phyloP scores from a whole-genome alignment of 2,888 invertebrate genomes.

The Lepidochitona cinerea region DNA sequence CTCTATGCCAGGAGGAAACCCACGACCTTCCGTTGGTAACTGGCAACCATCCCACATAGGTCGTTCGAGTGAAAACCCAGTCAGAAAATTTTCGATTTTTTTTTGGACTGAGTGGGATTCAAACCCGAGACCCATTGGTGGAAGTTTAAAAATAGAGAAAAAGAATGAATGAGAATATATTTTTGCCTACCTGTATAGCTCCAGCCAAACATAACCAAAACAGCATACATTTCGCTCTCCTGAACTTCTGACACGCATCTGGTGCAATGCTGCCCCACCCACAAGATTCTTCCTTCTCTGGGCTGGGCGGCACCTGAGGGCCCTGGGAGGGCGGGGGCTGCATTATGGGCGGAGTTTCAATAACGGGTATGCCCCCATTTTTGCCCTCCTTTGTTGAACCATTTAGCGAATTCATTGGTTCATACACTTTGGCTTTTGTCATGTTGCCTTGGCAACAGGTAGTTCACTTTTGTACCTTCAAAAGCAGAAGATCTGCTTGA shows the following conservation, averaged over 20 bases:
- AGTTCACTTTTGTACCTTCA: background rate
- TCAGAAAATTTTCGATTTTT: no score
- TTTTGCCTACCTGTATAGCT: conserved; percentile 79
- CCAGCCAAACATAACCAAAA: conserved; percentile 88
- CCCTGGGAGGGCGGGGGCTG: background rate
- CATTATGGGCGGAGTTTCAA: background rate
- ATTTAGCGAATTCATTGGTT: background rate
- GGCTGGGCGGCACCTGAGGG: background rate
- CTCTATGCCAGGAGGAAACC: no score
- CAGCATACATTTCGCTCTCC: conserved; percentile 83
- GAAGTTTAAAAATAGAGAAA: no score
- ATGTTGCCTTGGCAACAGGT: background rate
- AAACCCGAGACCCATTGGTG: no score
- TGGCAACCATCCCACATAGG: no score
- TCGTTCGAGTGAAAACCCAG: no score
- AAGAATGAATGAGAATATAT: no score
- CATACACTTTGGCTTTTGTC: background rate
- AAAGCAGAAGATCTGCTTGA: background rate
- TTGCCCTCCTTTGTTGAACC: background rate
- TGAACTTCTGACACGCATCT: conserved; percentile 78
- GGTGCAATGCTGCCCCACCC: conserved; percentile 81
- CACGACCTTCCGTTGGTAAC: no score
- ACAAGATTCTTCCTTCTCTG: conserved; percentile 70
- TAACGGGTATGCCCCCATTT: background rate
- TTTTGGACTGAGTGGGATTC: no score